phyloP scores from a whole-genome alignment of 2,113 vertebrate species.

The Phrynosoma platyrhinos region DNA sequence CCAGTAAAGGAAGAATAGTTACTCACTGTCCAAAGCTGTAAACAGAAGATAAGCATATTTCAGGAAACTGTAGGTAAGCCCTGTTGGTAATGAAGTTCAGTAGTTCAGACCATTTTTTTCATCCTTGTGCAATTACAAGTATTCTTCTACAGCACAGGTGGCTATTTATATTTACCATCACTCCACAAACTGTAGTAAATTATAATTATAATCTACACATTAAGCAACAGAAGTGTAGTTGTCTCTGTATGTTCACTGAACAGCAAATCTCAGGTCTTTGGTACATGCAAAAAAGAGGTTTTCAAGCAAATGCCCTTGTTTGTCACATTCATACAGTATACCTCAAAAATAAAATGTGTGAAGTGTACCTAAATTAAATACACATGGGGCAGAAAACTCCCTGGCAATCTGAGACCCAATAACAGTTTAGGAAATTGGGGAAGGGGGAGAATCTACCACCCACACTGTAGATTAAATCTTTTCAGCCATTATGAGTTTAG shows the following conservation, averaged over 20 bases:
- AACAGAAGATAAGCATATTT: slow-evolving; percentile 39
- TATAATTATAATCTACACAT: background rate
- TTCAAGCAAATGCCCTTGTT: background rate
- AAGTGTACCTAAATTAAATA: background rate
- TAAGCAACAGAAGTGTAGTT: background rate
- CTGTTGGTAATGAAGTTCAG: slow-evolving; percentile 7
- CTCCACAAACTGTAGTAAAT: background rate
- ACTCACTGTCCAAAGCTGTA: slow-evolving; percentile 13
- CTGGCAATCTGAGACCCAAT: background rate
- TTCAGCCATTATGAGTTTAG: background rate
- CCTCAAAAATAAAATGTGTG: background rate
- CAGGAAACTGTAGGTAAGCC: slow-evolving; percentile 35
- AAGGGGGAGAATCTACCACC: background rate
- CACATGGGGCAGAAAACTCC: background rate
- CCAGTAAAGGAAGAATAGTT: slow-evolving; percentile 38
- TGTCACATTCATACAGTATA: background rate
- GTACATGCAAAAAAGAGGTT: background rate
- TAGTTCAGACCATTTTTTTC: background rate
- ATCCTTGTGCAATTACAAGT: background rate
- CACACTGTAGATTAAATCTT: background rate
- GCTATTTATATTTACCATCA: background rate
- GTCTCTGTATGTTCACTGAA: background rate
- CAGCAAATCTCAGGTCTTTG: background rate
- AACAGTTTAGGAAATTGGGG: background rate
- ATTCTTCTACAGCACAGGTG: background rate